Evolutionary conservation across 2,797 vertebrate genomes (phyloP).

Genomic region (Lutjanus campechanus): DNA sequence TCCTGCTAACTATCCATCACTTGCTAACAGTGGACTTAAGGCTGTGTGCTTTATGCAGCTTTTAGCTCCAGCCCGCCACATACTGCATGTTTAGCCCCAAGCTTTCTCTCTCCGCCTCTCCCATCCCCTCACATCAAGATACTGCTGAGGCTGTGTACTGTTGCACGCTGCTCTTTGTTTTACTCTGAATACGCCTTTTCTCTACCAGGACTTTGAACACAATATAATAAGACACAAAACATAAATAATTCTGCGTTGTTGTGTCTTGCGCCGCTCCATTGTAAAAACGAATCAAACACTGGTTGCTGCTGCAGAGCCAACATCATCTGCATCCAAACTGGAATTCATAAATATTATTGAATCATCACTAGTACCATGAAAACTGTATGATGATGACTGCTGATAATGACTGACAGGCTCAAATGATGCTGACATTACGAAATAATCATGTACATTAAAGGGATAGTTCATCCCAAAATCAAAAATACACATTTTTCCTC

Average conservation of each 20-base stretch:
- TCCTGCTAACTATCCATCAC: slow-evolving; percentile 85
- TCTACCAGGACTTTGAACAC: slow-evolving; percentile 77
- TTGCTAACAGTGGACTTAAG: slow-evolving; percentile 81
- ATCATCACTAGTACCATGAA: slow-evolving; percentile 48
- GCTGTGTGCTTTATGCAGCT: slow-evolving; percentile 82
- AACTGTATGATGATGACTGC: slow-evolving; percentile 61
- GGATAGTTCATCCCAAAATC: no score
- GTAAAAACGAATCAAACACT: slow-evolving; percentile 69
- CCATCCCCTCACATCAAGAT: slow-evolving; percentile 74
- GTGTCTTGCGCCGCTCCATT: slow-evolving; percentile 64
- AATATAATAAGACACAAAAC: slow-evolving; percentile 80
- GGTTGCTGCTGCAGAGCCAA: slow-evolving; percentile 58
- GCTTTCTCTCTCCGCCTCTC: slow-evolving; percentile 75
- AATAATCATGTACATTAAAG: slow-evolving; percentile 59
- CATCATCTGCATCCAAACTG: slow-evolving; percentile 62
- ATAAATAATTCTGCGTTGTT: slow-evolving; percentile 82
- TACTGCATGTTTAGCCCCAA: slow-evolving; percentile 82
- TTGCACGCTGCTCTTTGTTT: slow-evolving; percentile 82
- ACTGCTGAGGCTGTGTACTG: slow-evolving; percentile 77
- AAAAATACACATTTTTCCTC: no score
- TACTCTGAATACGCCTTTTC: slow-evolving; percentile 71
- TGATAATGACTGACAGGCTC: slow-evolving; percentile 60
- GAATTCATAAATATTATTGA: slow-evolving; percentile 66
- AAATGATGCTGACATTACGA: slow-evolving; percentile 56
- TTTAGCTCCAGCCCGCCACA: slow-evolving; percentile 78